These are phyloP conservation scores for Apomyelois bistriatella DNA, from an alignment of 2,888 invertebrate species.

Conservation along the genomic window DNA sequence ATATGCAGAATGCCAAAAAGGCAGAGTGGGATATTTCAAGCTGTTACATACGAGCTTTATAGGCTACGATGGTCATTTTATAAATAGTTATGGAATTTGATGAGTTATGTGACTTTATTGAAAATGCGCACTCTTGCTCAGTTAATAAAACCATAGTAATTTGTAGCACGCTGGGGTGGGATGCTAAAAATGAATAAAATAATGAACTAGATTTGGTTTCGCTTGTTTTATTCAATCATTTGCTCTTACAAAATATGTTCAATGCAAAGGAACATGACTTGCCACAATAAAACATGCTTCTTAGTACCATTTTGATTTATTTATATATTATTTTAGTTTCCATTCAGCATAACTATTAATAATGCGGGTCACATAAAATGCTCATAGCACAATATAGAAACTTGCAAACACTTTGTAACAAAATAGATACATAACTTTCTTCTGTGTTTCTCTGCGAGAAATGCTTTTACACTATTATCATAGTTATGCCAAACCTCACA, in stretches of 20 bases:
- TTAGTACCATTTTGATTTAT: constrained; percentile 80
- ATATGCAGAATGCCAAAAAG: too few relatives aligned
- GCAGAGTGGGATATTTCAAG: too few relatives aligned
- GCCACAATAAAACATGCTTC: constrained; percentile 80
- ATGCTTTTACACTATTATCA: constrained; percentile 71
- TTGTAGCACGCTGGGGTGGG: too few relatives aligned
- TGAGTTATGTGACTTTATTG: too few relatives aligned
- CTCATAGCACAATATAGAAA: constrained; percentile 80
- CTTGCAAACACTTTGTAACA: constrained; percentile 81
- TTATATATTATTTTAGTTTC: constrained; percentile 77
- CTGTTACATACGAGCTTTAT: too few relatives aligned
- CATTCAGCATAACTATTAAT: constrained; percentile 80
- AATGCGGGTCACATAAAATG: constrained; percentile 79
- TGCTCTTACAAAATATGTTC: constrained; percentile 81
- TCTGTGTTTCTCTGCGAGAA: constrained; percentile 75
- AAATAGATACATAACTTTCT: constrained; percentile 79
- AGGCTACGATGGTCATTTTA: too few relatives aligned
- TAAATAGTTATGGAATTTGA: too few relatives aligned
- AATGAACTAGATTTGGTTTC: constrained; percentile 69
- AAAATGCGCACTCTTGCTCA: too few relatives aligned
- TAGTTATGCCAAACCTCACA: constrained; percentile 79
- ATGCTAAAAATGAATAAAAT: constrained; percentile 40
- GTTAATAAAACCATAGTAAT: too few relatives aligned
- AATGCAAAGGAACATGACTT: constrained; percentile 81
- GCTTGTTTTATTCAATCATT: constrained; percentile 81